Evolutionary conservation across 1,140 invertebrate genomes (phyloP).

Genomic region (Drosophila parabipectinata): DNA sequence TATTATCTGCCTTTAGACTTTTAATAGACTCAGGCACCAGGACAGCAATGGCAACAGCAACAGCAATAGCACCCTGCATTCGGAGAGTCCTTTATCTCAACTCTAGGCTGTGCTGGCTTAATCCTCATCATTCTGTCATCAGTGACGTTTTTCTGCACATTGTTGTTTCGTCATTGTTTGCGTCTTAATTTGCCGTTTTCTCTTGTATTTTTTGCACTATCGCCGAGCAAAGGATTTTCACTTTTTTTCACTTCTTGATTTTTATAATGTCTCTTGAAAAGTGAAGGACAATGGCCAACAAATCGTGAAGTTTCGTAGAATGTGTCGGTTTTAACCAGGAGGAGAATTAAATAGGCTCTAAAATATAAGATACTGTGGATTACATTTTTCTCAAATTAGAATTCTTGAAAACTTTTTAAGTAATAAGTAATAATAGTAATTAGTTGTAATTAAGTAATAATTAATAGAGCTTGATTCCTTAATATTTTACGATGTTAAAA

Average conservation of each 20-base stretch:
- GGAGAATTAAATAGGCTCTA: neutral
- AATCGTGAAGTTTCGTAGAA: neutral
- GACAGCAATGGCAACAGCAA: conserved; percentile 30
- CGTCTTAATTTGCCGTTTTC: conserved; percentile 77
- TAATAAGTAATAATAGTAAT: no score
- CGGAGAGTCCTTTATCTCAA: conserved; percentile 21
- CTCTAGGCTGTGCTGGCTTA: conserved; percentile 58
- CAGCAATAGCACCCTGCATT: conserved; percentile 9
- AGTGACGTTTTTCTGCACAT: conserved; percentile 83
- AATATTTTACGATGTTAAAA: no score
- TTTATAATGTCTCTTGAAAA: conserved; percentile 20
- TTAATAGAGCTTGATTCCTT: no score
- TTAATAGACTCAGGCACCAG: conserved; percentile 82
- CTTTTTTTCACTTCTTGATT: conserved; percentile 72
- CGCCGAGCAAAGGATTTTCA: conserved; percentile 59
- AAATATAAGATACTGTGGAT: no score
- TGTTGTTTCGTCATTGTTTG: conserved; percentile 70
- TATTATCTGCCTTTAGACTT: conserved; percentile 84
- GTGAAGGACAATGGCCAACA: conserved; percentile 8
- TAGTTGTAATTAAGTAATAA: no score
- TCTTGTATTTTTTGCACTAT: conserved; percentile 47
- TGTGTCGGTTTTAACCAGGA: neutral
- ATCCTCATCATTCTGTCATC: conserved; percentile 84
- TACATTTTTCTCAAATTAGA: no score
- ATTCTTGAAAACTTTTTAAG: no score